A percentile compares a stretch with the other conserved stretches of the same genome.
Evolutionary conservation across 2,113 vertebrate genomes (phyloP).

Genomic region (Pipa parva): DNA sequence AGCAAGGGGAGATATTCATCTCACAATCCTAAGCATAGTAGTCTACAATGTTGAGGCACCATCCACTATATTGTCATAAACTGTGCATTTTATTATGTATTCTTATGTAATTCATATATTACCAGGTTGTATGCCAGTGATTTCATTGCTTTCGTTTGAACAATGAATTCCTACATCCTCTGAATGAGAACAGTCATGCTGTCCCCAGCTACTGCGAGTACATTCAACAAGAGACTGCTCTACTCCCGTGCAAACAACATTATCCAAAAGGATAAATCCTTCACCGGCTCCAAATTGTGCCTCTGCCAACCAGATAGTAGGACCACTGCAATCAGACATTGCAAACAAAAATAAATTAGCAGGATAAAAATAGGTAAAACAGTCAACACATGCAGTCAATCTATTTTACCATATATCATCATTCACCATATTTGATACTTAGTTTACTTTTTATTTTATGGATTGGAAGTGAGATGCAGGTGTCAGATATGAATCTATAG

Average conservation of each 20-base stretch:
- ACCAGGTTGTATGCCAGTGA: conserved; percentile 47
- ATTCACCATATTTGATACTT: not conserved
- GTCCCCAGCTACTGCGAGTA: conserved; percentile 80
- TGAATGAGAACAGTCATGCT: conserved; percentile 87
- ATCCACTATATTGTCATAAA: too few relatives aligned
- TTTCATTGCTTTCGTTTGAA: conserved; percentile 49
- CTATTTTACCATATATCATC: not conserved
- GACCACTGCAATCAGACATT: conserved; percentile 48
- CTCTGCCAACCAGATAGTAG: conserved; percentile 52
- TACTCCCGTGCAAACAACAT: conserved; percentile 76
- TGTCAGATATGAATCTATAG: too few relatives aligned
- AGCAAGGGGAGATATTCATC: too few relatives aligned
- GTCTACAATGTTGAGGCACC: too few relatives aligned
- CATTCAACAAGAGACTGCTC: conserved; percentile 80
- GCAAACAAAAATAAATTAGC: conserved; percentile 6
- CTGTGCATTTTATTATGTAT: too few relatives aligned
- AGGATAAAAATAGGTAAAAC: conserved; percentile 12
- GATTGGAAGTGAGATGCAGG: too few relatives aligned
- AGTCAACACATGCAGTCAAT: too few relatives aligned
- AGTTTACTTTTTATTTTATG: too few relatives aligned
- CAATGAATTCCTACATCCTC: conserved; percentile 85
- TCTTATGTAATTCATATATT: conserved; percentile 21
- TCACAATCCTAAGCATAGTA: too few relatives aligned
- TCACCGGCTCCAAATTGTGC: conserved; percentile 70
- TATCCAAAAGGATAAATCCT: conserved; percentile 81